Evolutionary conservation across 2,888 invertebrate genomes (phyloP).

Genomic region (Xiphydria camelus): DNA sequence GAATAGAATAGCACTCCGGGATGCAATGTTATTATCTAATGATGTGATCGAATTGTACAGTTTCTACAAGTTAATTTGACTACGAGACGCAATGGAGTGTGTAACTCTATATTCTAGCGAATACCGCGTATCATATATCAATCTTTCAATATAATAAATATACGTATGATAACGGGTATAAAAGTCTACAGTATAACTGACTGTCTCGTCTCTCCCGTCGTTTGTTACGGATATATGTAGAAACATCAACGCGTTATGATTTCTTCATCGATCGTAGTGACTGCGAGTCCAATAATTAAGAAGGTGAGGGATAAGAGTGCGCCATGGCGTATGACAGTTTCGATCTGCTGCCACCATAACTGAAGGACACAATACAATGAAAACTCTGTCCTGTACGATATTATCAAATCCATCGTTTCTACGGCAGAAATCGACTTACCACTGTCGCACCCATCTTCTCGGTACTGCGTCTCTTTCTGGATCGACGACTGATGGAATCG

Average conservation of each 20-base stretch:
- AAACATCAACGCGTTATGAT: slow-evolving; percentile 14
- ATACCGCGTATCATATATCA: slow-evolving; percentile 21
- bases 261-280: slow-evolving; percentile 37
- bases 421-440: slow-evolving; percentile 59
- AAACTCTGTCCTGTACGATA: neutral
- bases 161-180: neutral
- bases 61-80: too few species aligned
- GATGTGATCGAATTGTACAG: too few species aligned
- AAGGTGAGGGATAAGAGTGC: slow-evolving; percentile 46
- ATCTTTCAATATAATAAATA: too few species aligned
- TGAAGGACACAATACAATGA: slow-evolving; percentile 32
- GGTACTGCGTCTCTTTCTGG: slow-evolving; percentile 66
- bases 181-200: slow-evolving; percentile 1
- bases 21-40: too few species aligned
- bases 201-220: neutral
- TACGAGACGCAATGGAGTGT: too few species aligned
- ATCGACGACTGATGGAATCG: slow-evolving; percentile 58
- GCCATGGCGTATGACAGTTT: slow-evolving; percentile 44
- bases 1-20: too few species aligned
- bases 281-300: slow-evolving; percentile 43
- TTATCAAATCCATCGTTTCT: too few species aligned
- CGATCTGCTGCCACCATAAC: slow-evolving; percentile 47
- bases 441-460: slow-evolving; percentile 66
- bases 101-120: slow-evolving; percentile 24
- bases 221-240: neutral